Evolutionary conservation across 2,888 invertebrate species (phyloP).

Genomic region (Andrena haemorrhoa): DNA sequence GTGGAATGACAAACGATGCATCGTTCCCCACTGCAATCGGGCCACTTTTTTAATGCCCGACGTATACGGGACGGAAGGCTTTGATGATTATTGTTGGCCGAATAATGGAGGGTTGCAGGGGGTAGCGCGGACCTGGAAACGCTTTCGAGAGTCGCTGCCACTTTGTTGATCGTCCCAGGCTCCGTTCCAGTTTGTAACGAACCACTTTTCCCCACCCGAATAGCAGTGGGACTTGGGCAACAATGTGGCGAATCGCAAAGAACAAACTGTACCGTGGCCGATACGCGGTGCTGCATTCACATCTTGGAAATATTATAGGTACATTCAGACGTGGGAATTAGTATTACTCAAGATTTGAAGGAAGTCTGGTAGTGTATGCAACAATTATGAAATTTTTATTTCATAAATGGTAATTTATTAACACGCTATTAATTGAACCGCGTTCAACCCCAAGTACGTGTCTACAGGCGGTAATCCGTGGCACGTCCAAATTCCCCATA

Average conservation of each 20-base stretch:
- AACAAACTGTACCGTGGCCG: background rate
- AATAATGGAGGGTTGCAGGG: constrained; percentile 28
- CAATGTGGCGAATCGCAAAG: background rate
- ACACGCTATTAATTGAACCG: background rate
- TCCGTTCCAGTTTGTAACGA: constrained; percentile 19
- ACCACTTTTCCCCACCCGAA: background rate
- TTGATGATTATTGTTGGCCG: constrained; percentile 54
- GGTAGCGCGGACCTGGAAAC: constrained; percentile 17
- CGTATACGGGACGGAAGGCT: constrained; percentile 28
- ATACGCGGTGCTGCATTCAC: background rate
- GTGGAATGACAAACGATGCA: constrained; percentile 39
- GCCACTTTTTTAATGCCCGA: constrained; percentile 46
- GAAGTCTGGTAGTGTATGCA: background rate
- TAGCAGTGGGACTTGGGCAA: background rate
- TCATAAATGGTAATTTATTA: background rate
- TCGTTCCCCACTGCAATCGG: constrained; percentile 42
- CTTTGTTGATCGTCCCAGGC: constrained; percentile 33
- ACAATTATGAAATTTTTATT: background rate
- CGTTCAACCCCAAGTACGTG: background rate
- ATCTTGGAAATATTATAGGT: no score
- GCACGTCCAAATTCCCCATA: no score
- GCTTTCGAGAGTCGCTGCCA: constrained; percentile 29
- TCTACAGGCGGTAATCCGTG: no score
- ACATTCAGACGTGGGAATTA: no score
- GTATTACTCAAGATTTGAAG: background rate